Conservation (phyloP, 2,113 vertebrate species). For the Clarias macrocephalus region DNA sequence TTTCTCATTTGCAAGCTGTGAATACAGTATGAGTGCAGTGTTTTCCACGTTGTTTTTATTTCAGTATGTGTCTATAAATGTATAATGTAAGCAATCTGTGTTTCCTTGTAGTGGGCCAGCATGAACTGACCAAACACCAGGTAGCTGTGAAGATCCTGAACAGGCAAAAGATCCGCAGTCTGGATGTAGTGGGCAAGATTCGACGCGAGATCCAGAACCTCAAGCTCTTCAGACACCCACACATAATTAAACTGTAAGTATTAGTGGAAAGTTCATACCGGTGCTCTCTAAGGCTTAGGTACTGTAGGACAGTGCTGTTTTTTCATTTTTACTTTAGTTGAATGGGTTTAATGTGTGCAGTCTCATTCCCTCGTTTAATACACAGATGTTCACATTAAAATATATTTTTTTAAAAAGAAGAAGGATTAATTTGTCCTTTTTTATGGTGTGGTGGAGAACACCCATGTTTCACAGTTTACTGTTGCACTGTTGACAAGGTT, state of each 20-base stretch:
- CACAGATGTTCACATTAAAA: neutral
- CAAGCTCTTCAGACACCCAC: constrained; percentile 97
- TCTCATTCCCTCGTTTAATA: neutral
- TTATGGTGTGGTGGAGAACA: neutral
- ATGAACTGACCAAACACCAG: constrained; percentile 96
- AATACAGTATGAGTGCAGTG: neutral
- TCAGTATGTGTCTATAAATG: neutral
- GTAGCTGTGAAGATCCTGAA: constrained; percentile 98
- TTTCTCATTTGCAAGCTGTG: neutral
- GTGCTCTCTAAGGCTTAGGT: constrained; percentile 20
- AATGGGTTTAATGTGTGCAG: neutral
- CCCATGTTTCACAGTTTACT: neutral
- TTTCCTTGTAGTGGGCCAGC: constrained; percentile 84
- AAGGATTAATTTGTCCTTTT: neutral
- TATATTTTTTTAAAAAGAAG: too few relatives aligned
- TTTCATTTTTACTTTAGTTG: neutral
- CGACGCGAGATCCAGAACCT: constrained; percentile 98
- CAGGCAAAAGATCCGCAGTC: constrained; percentile 97
- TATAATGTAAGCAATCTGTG: neutral
- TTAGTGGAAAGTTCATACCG: constrained; percentile 34
- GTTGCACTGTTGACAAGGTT: neutral
- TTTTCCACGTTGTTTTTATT: neutral
- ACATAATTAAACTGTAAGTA: constrained; percentile 99
- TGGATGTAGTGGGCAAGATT: constrained; percentile 98
- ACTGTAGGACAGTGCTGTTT: neutral